Percentiles rank a stretch among this genome's conserved stretches.
These are phyloP conservation scores for Dastarcus helophoroides DNA, from an alignment of 2,888 invertebrate species.

Conservation along the genomic window DNA sequence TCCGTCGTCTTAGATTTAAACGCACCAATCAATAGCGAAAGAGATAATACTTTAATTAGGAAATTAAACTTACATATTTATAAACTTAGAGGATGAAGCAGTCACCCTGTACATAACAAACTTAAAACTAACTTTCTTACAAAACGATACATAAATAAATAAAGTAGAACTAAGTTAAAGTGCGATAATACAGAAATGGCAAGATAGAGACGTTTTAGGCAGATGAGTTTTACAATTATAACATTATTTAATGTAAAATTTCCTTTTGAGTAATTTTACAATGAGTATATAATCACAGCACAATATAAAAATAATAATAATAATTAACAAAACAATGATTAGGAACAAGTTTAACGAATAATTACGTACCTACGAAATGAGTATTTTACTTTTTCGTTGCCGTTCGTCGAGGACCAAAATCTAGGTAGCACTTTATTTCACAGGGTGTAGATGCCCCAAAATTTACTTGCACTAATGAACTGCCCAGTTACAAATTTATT, in stretches of 20 bases:
- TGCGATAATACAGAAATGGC: constrained; percentile 37
- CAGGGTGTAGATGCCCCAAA: too few species aligned
- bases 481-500: too few species aligned
- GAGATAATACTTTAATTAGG: constrained; percentile 29
- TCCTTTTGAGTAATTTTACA: constrained; percentile 28
- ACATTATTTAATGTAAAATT: constrained; percentile 15
- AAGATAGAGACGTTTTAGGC: constrained; percentile 33
- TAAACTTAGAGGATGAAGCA: constrained; percentile 9
- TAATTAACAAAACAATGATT: constrained; percentile 29
- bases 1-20: too few species aligned
- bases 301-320: constrained; percentile 33
- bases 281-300: constrained; percentile 39
- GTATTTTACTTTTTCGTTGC: constrained; percentile 10
- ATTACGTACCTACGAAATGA: constrained; percentile 9
- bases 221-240: constrained; percentile 21
- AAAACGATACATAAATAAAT: constrained; percentile 17
- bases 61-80: constrained; percentile 21
- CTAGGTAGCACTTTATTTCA: too few species aligned
- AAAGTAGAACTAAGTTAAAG: constrained; percentile 14
- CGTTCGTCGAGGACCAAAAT: too few species aligned
- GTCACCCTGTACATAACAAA: constrained; percentile 20
- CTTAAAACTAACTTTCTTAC: constrained; percentile 7
- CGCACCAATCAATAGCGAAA: neutral
- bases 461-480: too few species aligned
- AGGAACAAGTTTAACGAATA: constrained; percentile 28